phyloP scores from a whole-genome alignment of 2,797 vertebrate genomes.

The Anguilla pacifica region DNA sequence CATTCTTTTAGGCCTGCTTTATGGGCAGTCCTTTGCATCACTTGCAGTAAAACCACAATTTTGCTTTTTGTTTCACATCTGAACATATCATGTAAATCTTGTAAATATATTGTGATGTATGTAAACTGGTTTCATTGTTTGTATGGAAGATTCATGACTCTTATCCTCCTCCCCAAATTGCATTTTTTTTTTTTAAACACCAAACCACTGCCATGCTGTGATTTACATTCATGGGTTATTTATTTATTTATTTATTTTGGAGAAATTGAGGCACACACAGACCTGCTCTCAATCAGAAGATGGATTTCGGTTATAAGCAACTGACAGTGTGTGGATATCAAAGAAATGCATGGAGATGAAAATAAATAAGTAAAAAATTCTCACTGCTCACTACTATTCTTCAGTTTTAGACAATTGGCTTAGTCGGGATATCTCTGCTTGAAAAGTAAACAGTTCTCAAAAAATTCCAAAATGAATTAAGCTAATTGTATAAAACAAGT shows the following conservation, averaged over 20 bases:
- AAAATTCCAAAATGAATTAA: background rate
- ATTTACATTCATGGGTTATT: background rate
- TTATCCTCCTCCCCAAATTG: background rate
- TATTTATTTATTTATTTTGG: too few relatives aligned
- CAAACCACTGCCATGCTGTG: background rate
- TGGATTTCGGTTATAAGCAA: background rate
- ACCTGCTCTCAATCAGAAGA: background rate
- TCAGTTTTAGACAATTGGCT: background rate
- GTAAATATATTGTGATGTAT: too few relatives aligned
- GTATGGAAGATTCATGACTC: too few relatives aligned
- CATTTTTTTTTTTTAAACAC: background rate
- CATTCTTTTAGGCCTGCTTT: too few relatives aligned
- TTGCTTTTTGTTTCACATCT: too few relatives aligned
- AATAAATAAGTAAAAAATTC: background rate
- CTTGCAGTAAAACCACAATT: too few relatives aligned
- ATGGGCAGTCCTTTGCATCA: too few relatives aligned
- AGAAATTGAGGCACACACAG: background rate
- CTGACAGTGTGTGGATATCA: background rate
- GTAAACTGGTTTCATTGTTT: too few relatives aligned
- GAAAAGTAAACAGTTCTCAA: background rate
- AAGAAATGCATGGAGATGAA: background rate
- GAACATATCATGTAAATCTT: too few relatives aligned
- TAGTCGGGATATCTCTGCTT: background rate
- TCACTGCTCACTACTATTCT: background rate
- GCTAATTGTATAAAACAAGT: too few relatives aligned